Base-by-base conservation (phyloP, 2,797 vertebrate genomes). In the Helarctos malayanus region DNA sequence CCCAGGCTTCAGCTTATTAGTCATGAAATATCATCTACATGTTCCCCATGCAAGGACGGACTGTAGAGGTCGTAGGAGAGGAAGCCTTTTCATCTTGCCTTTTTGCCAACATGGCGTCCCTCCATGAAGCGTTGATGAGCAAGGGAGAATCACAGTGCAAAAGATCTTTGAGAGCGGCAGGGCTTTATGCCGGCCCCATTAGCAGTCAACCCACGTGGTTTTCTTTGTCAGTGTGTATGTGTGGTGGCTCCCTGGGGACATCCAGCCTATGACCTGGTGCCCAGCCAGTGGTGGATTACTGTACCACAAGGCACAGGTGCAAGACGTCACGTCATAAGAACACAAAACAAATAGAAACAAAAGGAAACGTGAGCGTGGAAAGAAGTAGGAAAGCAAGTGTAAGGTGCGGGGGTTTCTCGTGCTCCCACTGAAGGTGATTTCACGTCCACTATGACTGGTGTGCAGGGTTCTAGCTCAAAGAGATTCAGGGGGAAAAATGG, bases 371-470 rank as follows among this genome's bases (percentile, higher is more conserved):
- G 18, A 52, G 16, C 2, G 1, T 21, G 29, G 29, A 78, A 29
- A 7, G 2, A 1, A 19, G 29, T 14, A 45, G 7, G 47, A 21
- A 47, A 29, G 27, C 27, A 1, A 13, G 21, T 3, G 5, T 23
- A 13, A 6, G 45, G 71, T 7, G 41, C 71, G 47, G 3, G 6
- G 29, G 25, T 29, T 12, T 78, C 47, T 18, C 14, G 21, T 13
- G 21, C 16, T 13, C 25, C 35, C 76, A 4, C 32, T 0, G 4
- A 41, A 57, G 79, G 35, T 11, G 54, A 13, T 27, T 16, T 35
- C 21, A 16, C 25, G 25, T 6, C 2, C 10, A 3, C 25, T 12
- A 0, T 7, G 1, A 2, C 11, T 12, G 9, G 27, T 32, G 27
- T 21, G 16, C 3, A 8, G 38, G 16, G 18, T n/a, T 47, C 57